phyloP scores from a whole-genome alignment of 2,888 invertebrate genomes.

The Caradrina kadenii region DNA sequence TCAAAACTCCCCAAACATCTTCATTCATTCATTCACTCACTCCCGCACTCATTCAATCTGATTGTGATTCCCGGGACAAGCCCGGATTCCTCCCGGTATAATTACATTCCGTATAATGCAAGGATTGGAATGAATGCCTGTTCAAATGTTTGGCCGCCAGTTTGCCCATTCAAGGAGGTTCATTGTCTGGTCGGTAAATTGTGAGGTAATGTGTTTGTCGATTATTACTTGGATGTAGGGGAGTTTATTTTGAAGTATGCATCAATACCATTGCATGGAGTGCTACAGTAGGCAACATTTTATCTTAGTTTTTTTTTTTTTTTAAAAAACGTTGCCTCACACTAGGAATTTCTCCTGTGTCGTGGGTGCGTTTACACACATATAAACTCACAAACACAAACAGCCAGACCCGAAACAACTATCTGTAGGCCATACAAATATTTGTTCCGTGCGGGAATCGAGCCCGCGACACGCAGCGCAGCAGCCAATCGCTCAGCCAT shows the following conservation, averaged over 20 bases:
- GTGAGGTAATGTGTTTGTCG: conserved; percentile 47
- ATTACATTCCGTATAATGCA: conserved; percentile 58
- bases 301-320: too few relatives aligned
- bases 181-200: conserved; percentile 42
- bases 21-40: conserved; percentile 36
- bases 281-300: too few relatives aligned
- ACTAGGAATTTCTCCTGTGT: too few relatives aligned
- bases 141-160: conserved; percentile 44
- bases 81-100: conserved; percentile 40
- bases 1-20: conserved; percentile 46
- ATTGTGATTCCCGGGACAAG: conserved; percentile 48
- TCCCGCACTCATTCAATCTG: conserved; percentile 45
- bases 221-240: conserved; percentile 19
- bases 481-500: too few relatives aligned
- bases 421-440: too few relatives aligned
- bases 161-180: conserved; percentile 45
- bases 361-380: too few relatives aligned
- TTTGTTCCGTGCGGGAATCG: too few relatives aligned
- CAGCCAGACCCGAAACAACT: too few relatives aligned
- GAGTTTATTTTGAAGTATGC: conserved; percentile 11
- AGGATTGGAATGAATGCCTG: conserved; percentile 41
- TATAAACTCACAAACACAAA: too few relatives aligned
- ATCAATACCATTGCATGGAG: not conserved
- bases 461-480: too few relatives aligned
- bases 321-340: too few relatives aligned